Conservation (phyloP, 2,113 vertebrate genomes). For the Prochilodus magdalenae region DNA sequence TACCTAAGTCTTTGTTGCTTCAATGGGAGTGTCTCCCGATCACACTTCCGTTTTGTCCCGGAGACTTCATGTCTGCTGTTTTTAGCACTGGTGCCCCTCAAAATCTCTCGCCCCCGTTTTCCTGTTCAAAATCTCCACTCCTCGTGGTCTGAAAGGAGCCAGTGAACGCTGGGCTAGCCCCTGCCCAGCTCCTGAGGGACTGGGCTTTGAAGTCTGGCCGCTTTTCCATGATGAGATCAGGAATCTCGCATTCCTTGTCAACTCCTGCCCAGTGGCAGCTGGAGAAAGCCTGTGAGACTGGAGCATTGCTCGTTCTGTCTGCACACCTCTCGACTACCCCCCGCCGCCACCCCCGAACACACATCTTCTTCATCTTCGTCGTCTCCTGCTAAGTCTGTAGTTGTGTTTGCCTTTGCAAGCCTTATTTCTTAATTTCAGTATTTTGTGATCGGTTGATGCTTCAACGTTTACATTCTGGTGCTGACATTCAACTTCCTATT, state of each 20-base stretch:
- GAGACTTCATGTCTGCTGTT: neutral
- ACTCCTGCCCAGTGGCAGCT: slow-evolving; percentile 66
- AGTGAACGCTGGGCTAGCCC: slow-evolving; percentile 25
- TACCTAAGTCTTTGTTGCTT: too few species aligned
- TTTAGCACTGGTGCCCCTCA: neutral
- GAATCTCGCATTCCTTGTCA: slow-evolving; percentile 66
- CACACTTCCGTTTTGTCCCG: too few species aligned
- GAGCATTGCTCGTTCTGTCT: neutral
- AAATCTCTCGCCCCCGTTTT: slow-evolving; percentile 35
- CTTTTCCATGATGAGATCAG: slow-evolving; percentile 54
- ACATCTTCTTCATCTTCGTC: neutral
- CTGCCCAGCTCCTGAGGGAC: slow-evolving; percentile 37
- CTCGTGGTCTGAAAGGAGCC: slow-evolving; percentile 16
- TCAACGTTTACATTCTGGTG: too few species aligned
- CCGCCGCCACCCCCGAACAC: too few species aligned
- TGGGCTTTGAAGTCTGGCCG: slow-evolving; percentile 52
- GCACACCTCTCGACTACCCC: neutral
- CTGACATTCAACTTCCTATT: too few species aligned
- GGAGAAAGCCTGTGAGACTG: slow-evolving; percentile 48
- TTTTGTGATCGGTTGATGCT: too few species aligned
- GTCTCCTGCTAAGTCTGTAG: neutral
- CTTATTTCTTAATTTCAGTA: too few species aligned
- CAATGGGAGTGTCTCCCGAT: too few species aligned
- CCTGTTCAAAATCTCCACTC: slow-evolving; percentile 36
- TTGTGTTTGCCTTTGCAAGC: too few species aligned